phyloP scores from a whole-genome alignment of 2,113 vertebrate genomes.

The Gasterosteus aculeatus region DNA sequence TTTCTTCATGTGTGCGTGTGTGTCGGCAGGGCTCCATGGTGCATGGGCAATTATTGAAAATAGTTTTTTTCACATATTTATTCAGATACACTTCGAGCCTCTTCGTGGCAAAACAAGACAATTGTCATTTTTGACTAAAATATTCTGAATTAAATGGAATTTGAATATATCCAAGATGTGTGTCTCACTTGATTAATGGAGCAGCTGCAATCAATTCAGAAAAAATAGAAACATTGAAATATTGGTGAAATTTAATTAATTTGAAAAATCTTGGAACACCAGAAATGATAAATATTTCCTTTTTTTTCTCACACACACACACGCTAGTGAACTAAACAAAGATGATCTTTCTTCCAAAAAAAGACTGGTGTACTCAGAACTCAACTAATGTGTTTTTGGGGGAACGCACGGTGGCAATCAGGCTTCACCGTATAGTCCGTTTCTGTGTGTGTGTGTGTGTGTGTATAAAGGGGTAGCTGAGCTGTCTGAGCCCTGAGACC shows the following conservation, averaged over 20 bases:
- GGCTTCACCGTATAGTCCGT: not conserved
- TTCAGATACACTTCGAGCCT: conserved; percentile 23
- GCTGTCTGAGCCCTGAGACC: conserved; percentile 70
- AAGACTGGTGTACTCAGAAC: conserved; percentile 5
- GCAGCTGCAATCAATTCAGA: not conserved
- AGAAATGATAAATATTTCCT: not conserved
- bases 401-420: conserved; percentile 16
- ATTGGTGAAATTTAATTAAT: not conserved
- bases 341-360: conserved; percentile 11
- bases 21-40: conserved; percentile 7
- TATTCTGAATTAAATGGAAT: not conserved
- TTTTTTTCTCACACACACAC: not conserved
- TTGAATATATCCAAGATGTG: not conserved
- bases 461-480: conserved; percentile 49
- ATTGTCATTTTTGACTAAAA: conserved; percentile 32
- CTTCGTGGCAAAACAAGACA: conserved; percentile 8
- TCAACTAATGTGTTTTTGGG: conserved; percentile 3
- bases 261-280: not conserved
- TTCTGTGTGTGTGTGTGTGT: conserved; percentile 15
- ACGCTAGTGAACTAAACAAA: conserved; percentile 7
- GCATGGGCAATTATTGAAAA: conserved; percentile 26
- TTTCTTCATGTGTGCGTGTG: not conserved
- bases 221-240: not conserved
- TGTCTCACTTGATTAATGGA: not conserved
- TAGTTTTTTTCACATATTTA: not conserved